Percentiles rank a stretch among this genome's conserved stretches.
Conservation (phyloP, 2,797 vertebrate species). For the Centropyge bicolor region DNA sequence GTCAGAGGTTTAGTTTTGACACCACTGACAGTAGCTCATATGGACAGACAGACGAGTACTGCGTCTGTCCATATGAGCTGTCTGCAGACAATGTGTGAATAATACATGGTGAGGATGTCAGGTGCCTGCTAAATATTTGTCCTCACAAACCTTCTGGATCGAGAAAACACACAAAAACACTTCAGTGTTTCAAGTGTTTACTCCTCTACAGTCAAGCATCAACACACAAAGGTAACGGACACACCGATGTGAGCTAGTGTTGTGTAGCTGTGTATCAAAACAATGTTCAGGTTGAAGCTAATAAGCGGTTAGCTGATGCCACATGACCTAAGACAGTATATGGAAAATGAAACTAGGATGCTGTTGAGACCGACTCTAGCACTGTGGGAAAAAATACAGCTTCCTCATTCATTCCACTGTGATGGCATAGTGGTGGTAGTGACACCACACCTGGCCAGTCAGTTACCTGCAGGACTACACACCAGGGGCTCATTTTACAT, state of each 20-base stretch:
- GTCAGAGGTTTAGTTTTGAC: no score
- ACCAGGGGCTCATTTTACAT: neutral
- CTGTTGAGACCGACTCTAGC: neutral
- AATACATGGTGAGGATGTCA: neutral
- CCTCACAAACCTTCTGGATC: neutral
- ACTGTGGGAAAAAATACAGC: neutral
- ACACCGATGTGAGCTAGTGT: neutral
- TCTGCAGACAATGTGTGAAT: no score
- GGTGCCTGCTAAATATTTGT: neutral
- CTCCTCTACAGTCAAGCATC: conserved; percentile 11
- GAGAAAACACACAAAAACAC: conserved; percentile 17
- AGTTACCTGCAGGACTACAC: neutral
- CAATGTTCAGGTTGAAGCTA: neutral
- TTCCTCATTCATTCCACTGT: neutral
- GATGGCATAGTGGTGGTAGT: neutral
- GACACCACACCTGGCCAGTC: neutral
- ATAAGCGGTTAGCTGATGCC: neutral
- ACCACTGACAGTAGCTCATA: no score
- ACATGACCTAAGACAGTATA: neutral
- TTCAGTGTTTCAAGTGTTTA: conserved; percentile 15
- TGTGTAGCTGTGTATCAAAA: neutral
- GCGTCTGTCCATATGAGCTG: no score
- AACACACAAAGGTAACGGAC: neutral
- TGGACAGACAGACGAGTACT: no score
- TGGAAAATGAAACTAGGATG: neutral